Percentiles rank a stretch among this genome's conserved stretches.
These are phyloP conservation scores for Halcyon chelicuti DNA, from an alignment of 2,797 vertebrate species.

Conservation along the genomic window DNA sequence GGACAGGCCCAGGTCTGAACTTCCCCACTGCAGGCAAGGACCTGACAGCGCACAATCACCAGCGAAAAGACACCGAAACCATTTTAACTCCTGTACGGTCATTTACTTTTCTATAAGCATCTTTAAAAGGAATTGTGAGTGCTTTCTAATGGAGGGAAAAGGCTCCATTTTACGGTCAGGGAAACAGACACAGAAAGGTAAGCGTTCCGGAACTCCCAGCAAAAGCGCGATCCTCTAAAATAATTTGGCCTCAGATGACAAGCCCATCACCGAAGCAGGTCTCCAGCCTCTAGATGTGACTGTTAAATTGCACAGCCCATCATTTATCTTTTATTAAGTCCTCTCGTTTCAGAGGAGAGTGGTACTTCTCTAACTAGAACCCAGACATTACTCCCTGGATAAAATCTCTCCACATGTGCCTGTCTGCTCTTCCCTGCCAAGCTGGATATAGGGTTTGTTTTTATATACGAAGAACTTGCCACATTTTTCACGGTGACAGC, in stretches of 20 bases:
- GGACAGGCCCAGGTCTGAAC: slow-evolving; percentile 19
- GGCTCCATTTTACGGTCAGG: background rate
- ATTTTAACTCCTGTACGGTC: background rate
- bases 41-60: slow-evolving; percentile 13
- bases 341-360: background rate
- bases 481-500: slow-evolving; percentile 31
- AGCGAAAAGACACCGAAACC: background rate
- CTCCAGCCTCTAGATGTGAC: slow-evolving; percentile 3
- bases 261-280: background rate
- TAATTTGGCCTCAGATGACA: background rate
- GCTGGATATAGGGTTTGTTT: slow-evolving; percentile 31
- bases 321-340: background rate
- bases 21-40: slow-evolving; percentile 43
- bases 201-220: background rate
- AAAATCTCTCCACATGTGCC: background rate
- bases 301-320: background rate
- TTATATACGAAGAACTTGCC: background rate
- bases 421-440: background rate
- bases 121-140: slow-evolving; percentile 1
- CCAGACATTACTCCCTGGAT: background rate
- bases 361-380: background rate
- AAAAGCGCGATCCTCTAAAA: background rate
- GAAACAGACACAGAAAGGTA: background rate
- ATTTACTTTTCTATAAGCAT: slow-evolving; percentile 21
- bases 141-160: background rate